Base-by-base conservation (phyloP, 2,113 vertebrate genomes). In the Colius striatus region DNA sequence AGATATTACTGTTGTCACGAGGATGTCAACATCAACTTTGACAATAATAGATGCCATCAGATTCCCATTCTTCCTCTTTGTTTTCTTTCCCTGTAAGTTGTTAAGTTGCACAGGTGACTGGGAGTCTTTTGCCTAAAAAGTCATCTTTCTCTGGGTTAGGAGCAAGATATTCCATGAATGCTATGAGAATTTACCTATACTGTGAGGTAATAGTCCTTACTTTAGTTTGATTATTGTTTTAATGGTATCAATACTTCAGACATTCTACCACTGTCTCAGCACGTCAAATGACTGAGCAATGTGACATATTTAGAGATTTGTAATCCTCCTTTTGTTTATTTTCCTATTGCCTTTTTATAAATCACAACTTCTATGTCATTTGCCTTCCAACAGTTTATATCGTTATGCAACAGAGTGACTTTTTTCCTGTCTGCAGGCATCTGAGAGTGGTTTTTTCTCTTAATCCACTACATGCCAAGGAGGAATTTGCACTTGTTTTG, bases 401-500 rank as follows among this genome's bases (percentile, higher is more conserved):
- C 11, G 12, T 70, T 86, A 62, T 43, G 88, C 38, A 86, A 41
- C 32, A 18, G 13, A 91, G 74, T 67, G 57, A 10, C 50, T 87
- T 50, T 91, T 92, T 72, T 83, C n/a, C 77, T 81, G n/a, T 94
- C 84, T 79, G 36, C 78, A 91, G 71, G 58, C 71, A 88, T 88
- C 78, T 85, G 83, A 92, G 34, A 81, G 79, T 48, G 51, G 53
- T 70, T 89, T 75, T 57, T 81, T 85, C 83, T 51, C 72, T 77
- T 93, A 90, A 94, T 94, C 60, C 72, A 53, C 2, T 89, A 43
- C 68, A 65, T 22, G 48, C 9, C 0, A 16, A 87, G 70, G 21
- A 81, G 21, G 57, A 89, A 78, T 95, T 93, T 93, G 61, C 32
- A 45, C 34, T 87, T 93, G 68, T 93, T 96, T 88, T 80, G 67